Base-by-base conservation (phyloP, 2,888 invertebrate genomes). In the Azorinus chamasolen region DNA sequence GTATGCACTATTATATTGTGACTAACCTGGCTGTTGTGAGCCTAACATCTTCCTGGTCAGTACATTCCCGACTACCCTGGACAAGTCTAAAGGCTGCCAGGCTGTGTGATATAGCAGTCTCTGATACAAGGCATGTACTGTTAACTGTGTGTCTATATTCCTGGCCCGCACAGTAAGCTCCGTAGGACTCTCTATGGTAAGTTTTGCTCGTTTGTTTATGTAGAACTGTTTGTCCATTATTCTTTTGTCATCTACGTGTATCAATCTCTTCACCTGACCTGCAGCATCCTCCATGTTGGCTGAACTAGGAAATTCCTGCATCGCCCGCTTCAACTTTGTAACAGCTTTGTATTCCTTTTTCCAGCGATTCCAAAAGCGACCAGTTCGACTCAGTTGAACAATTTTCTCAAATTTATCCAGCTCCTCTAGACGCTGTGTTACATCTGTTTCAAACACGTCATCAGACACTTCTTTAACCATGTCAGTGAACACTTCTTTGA, bases 271-370 rank as follows among this genome's bases (percentile, higher is more conserved):
- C 8, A 84, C 48, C 41, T 82, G 83, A 5, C 80, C 77, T 5
- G 63, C 54, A 3, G 62, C 46, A 24, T 64, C 55, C 16, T 76
- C 72, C 84, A 86, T 82, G 6, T 78, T 81, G 1, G 88, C 89
- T 1, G 91, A 87, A 48, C 87, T 72, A 0, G 92, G 92, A 72
- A 92, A 92, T 18, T 86, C 88, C 50, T 88, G 53, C 89, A 91
- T 90, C n/a, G 88, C 85, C 16, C 89, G 75, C 64, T 90, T 89
- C 32, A 89, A 79, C 39, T 90, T 88, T 6, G 82, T 70, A 16
- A 88, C 79, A 20, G 80, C 76, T 10, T 83, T 70, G 46, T 78
- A 82, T 54, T 83, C 81, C 41, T 84, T 85, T 58, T 85, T 86
- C 90, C 91, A 91, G 10, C 59, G 62, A 43, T 74, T 64, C 39